Base-by-base conservation (phyloP, 2,113 vertebrate genomes). In the Cinclus cinclus region DNA sequence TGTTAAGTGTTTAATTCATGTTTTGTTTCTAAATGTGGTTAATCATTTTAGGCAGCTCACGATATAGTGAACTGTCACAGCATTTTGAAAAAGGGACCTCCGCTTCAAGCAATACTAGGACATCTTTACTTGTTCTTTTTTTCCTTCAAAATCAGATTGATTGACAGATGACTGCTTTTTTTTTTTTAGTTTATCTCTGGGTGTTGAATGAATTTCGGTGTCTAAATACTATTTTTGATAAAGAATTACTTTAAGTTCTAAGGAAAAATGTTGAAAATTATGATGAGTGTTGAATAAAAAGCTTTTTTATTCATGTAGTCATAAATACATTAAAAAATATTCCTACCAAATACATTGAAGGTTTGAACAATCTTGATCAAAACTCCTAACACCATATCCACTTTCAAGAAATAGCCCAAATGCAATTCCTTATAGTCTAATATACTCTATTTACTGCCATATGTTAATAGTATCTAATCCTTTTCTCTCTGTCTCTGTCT, bases 91-190 rank as follows among this genome's bases (percentile, higher is more conserved):
- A 41, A 9, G 2, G 4, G 5, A 22, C 11, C 17, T 68, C 15
- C 25, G 8, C 8, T 60, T 89, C n/a, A 62, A 59, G 14, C 17
- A 64, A 8, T 25, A 52, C 24, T 64, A 69, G 8, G 50, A 39
- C 4, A 28, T 71, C 33, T 56, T 37, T 31, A 28, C 7, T 42
- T 31, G 9, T 25, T 33, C 0, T 31, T 31, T 39, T n/a, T 35
- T 56, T 13, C 2, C 3, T 63, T 89, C 39, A 39, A 23, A 71
- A 37, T 37, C 35, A 37, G 35, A 37, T 37, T 37, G 35, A 5
- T 21, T 47, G 27, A 56, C 7, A 44, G 6, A 37, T 35, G 6
- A 76, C 1, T 16, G 4, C 0, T 19, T 35, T 74, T 2, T 37
- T 37, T 37, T 37, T 9, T 89, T 78, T 60, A 70, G 17, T 68